phyloP scores from a whole-genome alignment of 2,113 vertebrate genomes.

The Glaucidium brasilianum region DNA sequence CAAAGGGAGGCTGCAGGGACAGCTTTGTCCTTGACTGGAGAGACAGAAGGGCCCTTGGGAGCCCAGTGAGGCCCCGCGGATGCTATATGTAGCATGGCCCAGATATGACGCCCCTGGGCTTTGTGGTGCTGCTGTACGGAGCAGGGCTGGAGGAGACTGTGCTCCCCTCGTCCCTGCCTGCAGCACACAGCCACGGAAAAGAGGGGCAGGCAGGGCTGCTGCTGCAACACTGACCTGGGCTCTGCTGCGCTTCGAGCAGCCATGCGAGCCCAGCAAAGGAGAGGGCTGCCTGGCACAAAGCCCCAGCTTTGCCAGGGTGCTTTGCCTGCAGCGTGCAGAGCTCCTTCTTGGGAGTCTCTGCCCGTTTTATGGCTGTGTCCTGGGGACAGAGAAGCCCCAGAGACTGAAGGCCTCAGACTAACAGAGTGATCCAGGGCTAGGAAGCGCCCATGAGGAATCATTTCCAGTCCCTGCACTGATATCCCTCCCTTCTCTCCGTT shows the following conservation, averaged over 20 bases:
- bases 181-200: neutral
- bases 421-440: neutral
- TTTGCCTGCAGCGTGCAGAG: neutral
- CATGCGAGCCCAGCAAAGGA: neutral
- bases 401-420: neutral
- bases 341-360: neutral
- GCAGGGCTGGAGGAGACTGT: slow-evolving; percentile 23
- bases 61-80: neutral
- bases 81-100: slow-evolving; percentile 45
- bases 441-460: neutral
- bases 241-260: neutral
- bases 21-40: slow-evolving; percentile 35
- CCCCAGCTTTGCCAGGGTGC: neutral
- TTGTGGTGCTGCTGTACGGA: neutral
- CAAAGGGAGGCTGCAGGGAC: neutral
- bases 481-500: neutral
- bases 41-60: neutral
- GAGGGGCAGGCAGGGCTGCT: neutral
- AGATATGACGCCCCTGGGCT: slow-evolving; percentile 23
- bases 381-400: neutral
- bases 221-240: neutral
- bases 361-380: neutral
- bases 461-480: neutral
- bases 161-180: neutral
- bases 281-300: neutral